These are phyloP conservation scores for Apolygus lucorum DNA, from an alignment of 1,140 invertebrate genomes.

Conservation along the genomic window DNA sequence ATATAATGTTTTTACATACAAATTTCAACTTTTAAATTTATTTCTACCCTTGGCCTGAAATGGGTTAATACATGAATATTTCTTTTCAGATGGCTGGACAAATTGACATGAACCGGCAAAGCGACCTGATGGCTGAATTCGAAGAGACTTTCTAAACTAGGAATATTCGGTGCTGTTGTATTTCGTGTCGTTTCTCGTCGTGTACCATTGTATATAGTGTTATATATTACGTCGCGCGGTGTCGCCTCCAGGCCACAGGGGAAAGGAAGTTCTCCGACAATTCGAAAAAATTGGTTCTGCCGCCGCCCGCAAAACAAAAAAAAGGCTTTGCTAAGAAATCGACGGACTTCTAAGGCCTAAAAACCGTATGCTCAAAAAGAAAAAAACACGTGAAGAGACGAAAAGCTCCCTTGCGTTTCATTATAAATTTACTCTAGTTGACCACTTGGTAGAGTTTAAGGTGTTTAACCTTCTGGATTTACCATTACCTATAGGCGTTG, in stretches of 20 bases:
- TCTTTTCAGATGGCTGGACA: slow-evolving; percentile 80
- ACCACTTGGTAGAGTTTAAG: no score
- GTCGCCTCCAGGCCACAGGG: background rate
- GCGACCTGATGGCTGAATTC: slow-evolving; percentile 94
- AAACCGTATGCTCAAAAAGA: no score
- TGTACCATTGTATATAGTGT: background rate
- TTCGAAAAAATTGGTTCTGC: background rate
- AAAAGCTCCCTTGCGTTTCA: no score
- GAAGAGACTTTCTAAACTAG: slow-evolving; percentile 66
- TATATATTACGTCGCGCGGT: background rate
- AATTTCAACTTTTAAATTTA: no score
- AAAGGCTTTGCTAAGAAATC: no score
- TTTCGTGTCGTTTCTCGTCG: background rate
- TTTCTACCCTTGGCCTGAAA: no score
- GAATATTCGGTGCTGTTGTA: background rate
- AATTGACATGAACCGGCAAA: slow-evolving; percentile 97
- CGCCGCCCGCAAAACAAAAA: background rate
- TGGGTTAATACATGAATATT: slow-evolving; percentile 2
- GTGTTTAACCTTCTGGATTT: no score
- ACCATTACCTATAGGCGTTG: no score
- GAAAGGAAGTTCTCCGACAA: background rate
- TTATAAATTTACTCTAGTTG: no score
- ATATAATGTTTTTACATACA: no score
- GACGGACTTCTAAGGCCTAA: no score
- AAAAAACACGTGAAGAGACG: no score